Evolutionary conservation across 2,888 invertebrate genomes (phyloP).

Genomic region (Caenorhabditis sinica): DNA sequence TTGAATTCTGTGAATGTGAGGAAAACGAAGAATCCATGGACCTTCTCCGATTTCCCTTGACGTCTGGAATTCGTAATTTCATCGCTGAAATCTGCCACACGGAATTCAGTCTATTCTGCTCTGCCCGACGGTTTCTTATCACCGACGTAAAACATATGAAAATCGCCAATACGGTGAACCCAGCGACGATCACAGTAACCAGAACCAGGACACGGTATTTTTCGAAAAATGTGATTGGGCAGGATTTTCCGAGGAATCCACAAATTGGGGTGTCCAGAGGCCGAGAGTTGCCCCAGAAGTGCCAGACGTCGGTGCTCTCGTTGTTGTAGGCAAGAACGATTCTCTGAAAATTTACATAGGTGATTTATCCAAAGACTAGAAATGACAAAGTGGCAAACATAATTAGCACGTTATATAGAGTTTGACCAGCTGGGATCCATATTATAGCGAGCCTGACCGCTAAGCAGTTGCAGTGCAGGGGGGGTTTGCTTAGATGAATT

Average conservation of each 20-base stretch:
- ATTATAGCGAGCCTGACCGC: no score
- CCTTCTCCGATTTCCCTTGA: neutral
- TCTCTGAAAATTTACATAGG: conserved; percentile 37
- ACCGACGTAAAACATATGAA: conserved; percentile 7
- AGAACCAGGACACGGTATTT: conserved; percentile 62
- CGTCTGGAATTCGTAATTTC: conserved; percentile 36
- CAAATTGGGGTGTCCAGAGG: conserved; percentile 67
- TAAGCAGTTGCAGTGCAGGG: no score
- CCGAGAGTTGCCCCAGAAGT: conserved; percentile 44
- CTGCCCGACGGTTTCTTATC: conserved; percentile 42
- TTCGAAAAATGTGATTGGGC: conserved; percentile 64
- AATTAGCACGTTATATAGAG: no score
- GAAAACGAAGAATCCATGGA: neutral
- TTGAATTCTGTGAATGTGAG: neutral
- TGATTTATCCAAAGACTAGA: no score
- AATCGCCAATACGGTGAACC: conserved; percentile 28
- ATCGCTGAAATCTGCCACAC: conserved; percentile 67
- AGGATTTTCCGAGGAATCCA: conserved; percentile 67
- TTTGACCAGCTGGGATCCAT: no score
- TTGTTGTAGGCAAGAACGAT: conserved; percentile 16
- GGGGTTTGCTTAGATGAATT: no score
- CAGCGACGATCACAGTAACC: conserved; percentile 31
- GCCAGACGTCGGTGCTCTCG: conserved; percentile 25
- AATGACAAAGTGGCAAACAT: no score
- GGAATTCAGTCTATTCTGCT: conserved; percentile 62